Percentiles rank a stretch among this genome's conserved stretches.
phyloP scores from a whole-genome alignment of 2,113 vertebrate genomes.

The Edolisoma coerulescens region DNA sequence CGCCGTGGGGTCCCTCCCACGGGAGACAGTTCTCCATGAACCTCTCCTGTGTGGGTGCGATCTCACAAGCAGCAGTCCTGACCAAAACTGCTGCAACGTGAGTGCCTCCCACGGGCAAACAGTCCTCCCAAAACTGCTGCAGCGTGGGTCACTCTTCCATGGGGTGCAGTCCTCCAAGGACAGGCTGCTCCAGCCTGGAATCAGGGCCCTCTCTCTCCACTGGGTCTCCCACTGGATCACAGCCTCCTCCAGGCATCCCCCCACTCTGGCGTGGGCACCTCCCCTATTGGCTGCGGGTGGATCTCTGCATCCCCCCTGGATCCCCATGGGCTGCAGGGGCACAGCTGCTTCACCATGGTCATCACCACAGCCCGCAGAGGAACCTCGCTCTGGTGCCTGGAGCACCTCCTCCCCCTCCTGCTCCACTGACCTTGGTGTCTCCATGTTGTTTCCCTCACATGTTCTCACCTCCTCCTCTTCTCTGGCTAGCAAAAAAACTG shows the following conservation, averaged over 20 bases:
- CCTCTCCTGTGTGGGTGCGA: background rate
- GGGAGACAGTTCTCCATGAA: background rate
- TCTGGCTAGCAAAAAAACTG: background rate
- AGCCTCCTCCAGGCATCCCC: background rate
- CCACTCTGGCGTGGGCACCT: fast-evolving
- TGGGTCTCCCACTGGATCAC: background rate
- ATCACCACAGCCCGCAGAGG: background rate
- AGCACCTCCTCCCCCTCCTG: background rate
- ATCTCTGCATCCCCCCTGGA: background rate
- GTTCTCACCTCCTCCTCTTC: background rate
- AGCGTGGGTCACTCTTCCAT: background rate
- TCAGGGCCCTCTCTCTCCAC: background rate
- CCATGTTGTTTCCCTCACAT: background rate
- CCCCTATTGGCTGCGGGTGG: background rate
- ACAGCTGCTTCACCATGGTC: background rate
- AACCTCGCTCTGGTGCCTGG: fast-evolving
- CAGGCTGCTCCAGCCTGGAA: background rate
- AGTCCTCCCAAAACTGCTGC: background rate
- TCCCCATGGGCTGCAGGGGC: background rate
- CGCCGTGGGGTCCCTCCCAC: background rate
- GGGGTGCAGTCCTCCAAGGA: background rate
- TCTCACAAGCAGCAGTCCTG: background rate
- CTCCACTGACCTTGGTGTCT: background rate
- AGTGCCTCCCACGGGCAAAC: background rate
- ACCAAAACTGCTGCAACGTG: background rate